Conservation (phyloP, 2,113 vertebrate genomes). For the Odontophorus gujanensis region DNA sequence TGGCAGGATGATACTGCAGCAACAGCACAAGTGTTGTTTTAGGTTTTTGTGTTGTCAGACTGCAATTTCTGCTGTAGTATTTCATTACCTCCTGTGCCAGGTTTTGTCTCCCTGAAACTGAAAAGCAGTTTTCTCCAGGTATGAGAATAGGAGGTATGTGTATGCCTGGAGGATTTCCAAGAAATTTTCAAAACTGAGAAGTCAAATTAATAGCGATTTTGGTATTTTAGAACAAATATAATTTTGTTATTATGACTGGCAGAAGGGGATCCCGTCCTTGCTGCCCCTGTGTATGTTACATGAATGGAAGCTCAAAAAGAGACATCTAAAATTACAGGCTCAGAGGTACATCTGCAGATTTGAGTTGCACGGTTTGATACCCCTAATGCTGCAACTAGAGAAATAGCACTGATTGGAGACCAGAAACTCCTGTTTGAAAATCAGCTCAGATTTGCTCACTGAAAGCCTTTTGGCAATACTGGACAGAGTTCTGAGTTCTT, state of each 20-base stretch:
- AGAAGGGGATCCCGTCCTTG: background rate
- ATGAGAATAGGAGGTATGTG: background rate
- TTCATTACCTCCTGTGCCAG: background rate
- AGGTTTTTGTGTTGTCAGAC: background rate
- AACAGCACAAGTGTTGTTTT: background rate
- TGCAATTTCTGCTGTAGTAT: background rate
- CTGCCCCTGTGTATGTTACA: background rate
- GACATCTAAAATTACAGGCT: background rate
- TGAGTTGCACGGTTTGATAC: background rate
- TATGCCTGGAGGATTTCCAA: background rate
- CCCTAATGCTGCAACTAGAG: background rate
- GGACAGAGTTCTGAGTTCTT: background rate
- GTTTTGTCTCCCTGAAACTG: background rate
- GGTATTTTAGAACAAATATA: background rate
- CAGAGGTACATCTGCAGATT: background rate
- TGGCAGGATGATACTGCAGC: background rate
- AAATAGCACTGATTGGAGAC: background rate
- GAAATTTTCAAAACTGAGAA: background rate
- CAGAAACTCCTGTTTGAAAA: background rate
- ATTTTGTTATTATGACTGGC: background rate
- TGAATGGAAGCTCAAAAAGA: background rate
- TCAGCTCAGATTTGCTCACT: background rate
- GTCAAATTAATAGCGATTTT: background rate
- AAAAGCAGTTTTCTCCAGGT: background rate
- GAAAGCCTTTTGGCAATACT: background rate